These are phyloP conservation scores for Cryptocephalus moraei DNA, from an alignment of 2,888 invertebrate genomes.

Conservation along the genomic window DNA sequence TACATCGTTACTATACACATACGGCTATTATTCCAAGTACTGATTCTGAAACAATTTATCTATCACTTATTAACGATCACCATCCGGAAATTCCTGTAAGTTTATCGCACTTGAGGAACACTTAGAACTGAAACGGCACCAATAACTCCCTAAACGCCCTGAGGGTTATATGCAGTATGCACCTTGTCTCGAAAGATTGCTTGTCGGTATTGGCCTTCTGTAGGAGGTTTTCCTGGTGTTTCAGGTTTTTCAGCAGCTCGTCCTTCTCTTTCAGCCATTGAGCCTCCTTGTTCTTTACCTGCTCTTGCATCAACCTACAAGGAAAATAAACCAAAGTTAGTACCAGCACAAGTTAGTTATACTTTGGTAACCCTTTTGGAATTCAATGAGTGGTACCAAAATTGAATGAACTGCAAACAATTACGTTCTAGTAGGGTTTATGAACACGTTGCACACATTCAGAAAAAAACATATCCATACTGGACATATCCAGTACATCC, in stretches of 20 bases:
- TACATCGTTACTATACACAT: too few relatives aligned
- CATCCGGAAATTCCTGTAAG: constrained; percentile 9
- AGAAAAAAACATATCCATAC: too few relatives aligned
- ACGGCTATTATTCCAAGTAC: too few relatives aligned
- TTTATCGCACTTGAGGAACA: too few relatives aligned
- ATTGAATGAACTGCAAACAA: too few relatives aligned
- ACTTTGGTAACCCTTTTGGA: not conserved
- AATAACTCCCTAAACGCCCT: constrained; percentile 32
- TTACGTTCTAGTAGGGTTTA: too few relatives aligned
- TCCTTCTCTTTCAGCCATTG: constrained; percentile 31
- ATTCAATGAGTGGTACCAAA: not conserved
- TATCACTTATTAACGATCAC: too few relatives aligned
- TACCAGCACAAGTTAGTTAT: not conserved
- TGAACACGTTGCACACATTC: too few relatives aligned
- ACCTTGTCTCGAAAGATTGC: constrained; percentile 32
- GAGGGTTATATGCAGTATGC: constrained; percentile 33
- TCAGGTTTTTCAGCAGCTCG: constrained; percentile 26
- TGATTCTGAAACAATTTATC: too few relatives aligned
- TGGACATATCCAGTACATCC: too few relatives aligned
- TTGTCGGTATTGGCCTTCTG: constrained; percentile 29
- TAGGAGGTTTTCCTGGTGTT: constrained; percentile 26
- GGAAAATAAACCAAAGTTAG: constrained; percentile 3
- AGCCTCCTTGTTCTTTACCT: constrained; percentile 27
- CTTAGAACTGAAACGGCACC: constrained; percentile 19
- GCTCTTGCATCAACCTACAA: constrained; percentile 26